Evolutionary conservation across 37 sponge, comb jelly and placozoan species (phyloP).

Genomic region (Tethya wilhelma): DNA sequence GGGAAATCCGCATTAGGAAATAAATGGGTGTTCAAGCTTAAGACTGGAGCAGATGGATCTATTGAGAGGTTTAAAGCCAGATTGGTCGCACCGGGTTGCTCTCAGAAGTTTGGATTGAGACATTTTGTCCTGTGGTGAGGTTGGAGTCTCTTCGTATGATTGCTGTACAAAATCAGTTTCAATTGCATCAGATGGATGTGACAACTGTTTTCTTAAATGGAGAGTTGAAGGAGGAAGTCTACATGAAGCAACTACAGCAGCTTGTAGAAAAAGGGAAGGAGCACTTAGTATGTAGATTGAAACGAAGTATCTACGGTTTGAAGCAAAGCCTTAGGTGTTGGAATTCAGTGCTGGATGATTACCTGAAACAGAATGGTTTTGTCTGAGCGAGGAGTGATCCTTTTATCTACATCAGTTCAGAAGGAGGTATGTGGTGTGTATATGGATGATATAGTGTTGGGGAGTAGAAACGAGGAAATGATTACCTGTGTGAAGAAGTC

Average conservation of each 20-base stretch:
- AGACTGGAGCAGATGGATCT: slow-evolving; percentile 48
- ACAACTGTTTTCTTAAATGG: slow-evolving; percentile 67
- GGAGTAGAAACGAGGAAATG: slow-evolving; percentile 12
- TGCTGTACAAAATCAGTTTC: slow-evolving; percentile 46
- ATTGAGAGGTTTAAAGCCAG: slow-evolving; percentile 59
- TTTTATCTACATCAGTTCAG: slow-evolving; percentile 38
- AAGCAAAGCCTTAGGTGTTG: slow-evolving; percentile 66
- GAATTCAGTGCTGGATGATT: slow-evolving; percentile 48
- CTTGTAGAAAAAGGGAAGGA: slow-evolving; percentile 43
- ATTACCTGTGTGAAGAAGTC: slow-evolving; percentile 48
- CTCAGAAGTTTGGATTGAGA: slow-evolving; percentile 63
- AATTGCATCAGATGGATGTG: slow-evolving; percentile 70
- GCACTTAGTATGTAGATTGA: slow-evolving; percentile 45
- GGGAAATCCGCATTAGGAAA: slow-evolving; percentile 46
- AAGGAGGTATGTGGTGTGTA: slow-evolving; percentile 29
- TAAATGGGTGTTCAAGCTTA: slow-evolving; percentile 68
- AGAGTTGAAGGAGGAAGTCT: slow-evolving; percentile 56
- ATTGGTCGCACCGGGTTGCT: slow-evolving; percentile 61
- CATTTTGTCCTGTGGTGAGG: slow-evolving; percentile 66
- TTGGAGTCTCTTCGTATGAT: slow-evolving; percentile 54
- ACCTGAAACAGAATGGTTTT: slow-evolving; percentile 62
- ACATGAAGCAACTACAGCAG: slow-evolving; percentile 62
- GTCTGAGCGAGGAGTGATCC: slow-evolving; percentile 60
- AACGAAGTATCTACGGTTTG: slow-evolving; percentile 53
- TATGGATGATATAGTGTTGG: slow-evolving; percentile 59